A percentile compares a stretch with the other conserved stretches of the same genome.
Evolutionary conservation across 2,113 vertebrate species (phyloP).

Genomic region (Heptranchias perlo): DNA sequence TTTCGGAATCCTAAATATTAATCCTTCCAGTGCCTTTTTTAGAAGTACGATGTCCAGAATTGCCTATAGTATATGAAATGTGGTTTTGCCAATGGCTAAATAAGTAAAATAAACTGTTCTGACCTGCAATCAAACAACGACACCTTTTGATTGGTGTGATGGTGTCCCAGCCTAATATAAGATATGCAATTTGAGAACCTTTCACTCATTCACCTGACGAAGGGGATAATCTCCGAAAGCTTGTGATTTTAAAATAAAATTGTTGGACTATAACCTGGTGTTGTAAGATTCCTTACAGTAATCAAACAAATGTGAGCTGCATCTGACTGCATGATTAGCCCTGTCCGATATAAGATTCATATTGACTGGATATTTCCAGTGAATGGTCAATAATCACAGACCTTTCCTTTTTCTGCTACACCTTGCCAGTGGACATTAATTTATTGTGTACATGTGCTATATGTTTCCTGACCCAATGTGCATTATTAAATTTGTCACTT

Average conservation of each 20-base stretch:
- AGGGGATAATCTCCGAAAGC: no score
- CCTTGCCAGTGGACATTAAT: neutral
- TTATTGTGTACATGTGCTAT: neutral
- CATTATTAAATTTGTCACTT: neutral
- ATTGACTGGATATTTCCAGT: neutral
- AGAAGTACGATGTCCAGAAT: neutral
- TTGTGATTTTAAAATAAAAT: no score
- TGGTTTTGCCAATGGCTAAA: neutral
- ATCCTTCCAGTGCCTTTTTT: neutral
- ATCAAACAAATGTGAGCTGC: neutral
- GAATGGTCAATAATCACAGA: slow-evolving; percentile 3
- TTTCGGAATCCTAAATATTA: neutral
- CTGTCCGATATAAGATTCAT: neutral
- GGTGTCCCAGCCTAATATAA: no score
- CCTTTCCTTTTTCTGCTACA: neutral
- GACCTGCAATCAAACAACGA: neutral
- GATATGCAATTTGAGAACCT: no score
- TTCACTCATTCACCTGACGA: no score
- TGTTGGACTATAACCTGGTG: no score
- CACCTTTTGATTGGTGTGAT: no score
- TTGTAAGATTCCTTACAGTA: no score
- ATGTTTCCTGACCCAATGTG: no score
- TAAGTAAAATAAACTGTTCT: neutral
- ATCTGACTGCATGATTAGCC: neutral
- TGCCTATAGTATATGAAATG: neutral